phyloP scores from a whole-genome alignment of 2,888 invertebrate species.

The Nomada fabriciana region DNA sequence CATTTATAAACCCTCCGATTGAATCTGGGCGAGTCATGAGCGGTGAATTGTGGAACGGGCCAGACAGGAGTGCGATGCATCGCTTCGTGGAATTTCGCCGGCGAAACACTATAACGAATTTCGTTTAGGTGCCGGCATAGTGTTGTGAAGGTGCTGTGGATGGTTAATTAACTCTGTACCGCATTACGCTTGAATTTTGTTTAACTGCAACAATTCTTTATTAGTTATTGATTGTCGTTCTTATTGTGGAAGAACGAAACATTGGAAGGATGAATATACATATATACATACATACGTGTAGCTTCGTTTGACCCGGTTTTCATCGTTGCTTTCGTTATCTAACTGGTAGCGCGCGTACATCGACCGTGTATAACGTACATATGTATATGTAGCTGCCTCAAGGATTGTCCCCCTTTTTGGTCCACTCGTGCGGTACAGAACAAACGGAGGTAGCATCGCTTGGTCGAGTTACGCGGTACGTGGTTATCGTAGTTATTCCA shows the following conservation, averaged over 20 bases:
- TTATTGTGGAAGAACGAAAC: too few relatives aligned
- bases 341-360: not conserved
- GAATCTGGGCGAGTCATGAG: not conserved
- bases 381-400: constrained; percentile 18
- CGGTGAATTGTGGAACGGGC: not conserved
- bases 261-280: too few relatives aligned
- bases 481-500: constrained; percentile 13
- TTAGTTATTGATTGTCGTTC: not conserved
- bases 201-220: too few relatives aligned
- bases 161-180: not conserved
- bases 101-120: too few relatives aligned
- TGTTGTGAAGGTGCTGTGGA: not conserved
- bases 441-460: constrained; percentile 25
- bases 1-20: not conserved
- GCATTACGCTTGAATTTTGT: too few relatives aligned
- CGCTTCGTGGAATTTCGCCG: not conserved
- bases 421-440: constrained; percentile 3
- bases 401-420: constrained; percentile 8
- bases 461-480: constrained; percentile 23
- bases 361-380: constrained; percentile 3
- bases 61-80: not conserved
- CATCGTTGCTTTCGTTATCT: constrained; percentile 15
- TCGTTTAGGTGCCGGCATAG: not conserved
- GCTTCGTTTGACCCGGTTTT: constrained; percentile 7
- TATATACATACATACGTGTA: not conserved